Percentiles rank a stretch among this genome's conserved stretches.
Evolutionary conservation across 2,113 vertebrate species (phyloP).

Genomic region (Percina caprodes): DNA sequence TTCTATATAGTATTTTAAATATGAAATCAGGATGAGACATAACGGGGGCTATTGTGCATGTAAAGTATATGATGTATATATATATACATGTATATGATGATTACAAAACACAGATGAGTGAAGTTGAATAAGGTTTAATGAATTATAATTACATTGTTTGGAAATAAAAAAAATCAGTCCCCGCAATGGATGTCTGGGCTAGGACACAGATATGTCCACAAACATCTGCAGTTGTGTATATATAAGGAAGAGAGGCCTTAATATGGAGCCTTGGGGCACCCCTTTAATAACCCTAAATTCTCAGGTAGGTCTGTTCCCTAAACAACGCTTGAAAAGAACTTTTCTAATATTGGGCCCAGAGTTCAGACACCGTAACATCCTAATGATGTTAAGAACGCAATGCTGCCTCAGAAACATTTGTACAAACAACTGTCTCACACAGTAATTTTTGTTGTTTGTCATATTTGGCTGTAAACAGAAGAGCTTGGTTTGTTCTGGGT

Average conservation of each 20-base stretch:
- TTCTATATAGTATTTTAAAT: no score
- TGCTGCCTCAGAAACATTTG: slow-evolving; percentile 7
- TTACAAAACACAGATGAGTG: no score
- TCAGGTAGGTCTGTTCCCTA: no score
- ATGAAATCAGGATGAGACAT: no score
- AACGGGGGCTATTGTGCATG: no score
- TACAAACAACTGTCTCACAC: slow-evolving; percentile 17
- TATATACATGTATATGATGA: no score
- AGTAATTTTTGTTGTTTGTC: slow-evolving; percentile 38
- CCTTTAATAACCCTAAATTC: no score
- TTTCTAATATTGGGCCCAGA: not conserved
- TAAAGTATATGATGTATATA: no score
- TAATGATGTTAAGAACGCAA: slow-evolving; percentile 19
- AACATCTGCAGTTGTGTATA: not conserved
- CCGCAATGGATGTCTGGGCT: not conserved
- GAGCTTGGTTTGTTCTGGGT: slow-evolving; percentile 16
- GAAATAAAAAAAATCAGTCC: not conserved
- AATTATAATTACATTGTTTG: no score
- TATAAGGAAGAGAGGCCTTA: not conserved
- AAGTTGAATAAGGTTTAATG: no score
- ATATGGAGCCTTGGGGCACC: not conserved
- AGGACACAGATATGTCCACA: not conserved
- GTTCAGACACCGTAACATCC: not conserved
- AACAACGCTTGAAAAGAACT: not conserved
- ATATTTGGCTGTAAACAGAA: slow-evolving; percentile 42